phyloP scores from a whole-genome alignment of 2,113 vertebrate genomes.

The Phocoena sinus region DNA sequence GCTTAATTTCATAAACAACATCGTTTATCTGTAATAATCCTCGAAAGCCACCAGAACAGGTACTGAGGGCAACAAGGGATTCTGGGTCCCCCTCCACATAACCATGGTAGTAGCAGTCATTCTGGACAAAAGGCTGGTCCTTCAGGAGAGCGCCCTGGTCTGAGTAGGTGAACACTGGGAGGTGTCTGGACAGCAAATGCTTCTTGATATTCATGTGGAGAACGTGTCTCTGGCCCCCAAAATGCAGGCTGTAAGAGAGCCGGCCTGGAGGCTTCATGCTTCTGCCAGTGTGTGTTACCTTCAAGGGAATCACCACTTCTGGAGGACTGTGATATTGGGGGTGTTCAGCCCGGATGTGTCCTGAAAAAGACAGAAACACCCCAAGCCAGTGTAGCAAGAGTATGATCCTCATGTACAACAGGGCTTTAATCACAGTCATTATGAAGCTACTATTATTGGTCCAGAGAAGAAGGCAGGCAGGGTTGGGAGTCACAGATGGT shows the following conservation, averaged over 20 bases:
- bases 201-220: conserved; percentile 63
- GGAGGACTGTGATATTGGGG: not conserved
- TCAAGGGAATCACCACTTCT: conserved; percentile 64
- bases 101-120: conserved; percentile 64
- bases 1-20: conserved; percentile 64
- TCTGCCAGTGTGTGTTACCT: not conserved
- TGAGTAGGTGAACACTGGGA: conserved; percentile 65
- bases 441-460: not conserved
- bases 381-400: not conserved
- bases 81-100: conserved; percentile 48
- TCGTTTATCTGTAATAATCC: conserved; percentile 64
- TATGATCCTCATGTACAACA: not conserved
- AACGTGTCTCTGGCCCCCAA: conserved; percentile 45
- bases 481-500: not conserved
- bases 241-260: conserved; percentile 52
- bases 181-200: conserved; percentile 16
- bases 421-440: not conserved
- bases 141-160: conserved; percentile 37
- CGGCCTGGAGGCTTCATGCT: not conserved
- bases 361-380: not conserved
- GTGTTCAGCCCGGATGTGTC: not conserved
- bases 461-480: not conserved
- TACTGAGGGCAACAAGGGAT: conserved; percentile 59
- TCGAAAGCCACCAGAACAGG: conserved; percentile 59
- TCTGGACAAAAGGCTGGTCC: conserved; percentile 51